Conservation (phyloP, 2,113 vertebrate species). For the Paradisaea rubra region DNA sequence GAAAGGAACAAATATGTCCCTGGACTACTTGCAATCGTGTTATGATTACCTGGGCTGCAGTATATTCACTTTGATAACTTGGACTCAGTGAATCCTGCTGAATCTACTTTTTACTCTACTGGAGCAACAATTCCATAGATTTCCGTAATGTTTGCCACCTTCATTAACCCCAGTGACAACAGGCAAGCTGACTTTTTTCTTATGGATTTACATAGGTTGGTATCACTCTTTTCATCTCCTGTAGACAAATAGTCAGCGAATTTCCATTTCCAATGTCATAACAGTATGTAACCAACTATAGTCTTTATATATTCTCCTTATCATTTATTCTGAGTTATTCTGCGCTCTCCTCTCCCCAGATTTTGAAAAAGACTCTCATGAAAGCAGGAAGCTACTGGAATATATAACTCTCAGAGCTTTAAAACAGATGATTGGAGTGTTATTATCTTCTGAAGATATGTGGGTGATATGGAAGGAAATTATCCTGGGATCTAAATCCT, state of each 20-base stretch:
- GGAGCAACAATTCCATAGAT: not conserved
- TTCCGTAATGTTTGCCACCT: not conserved
- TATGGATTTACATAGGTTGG: not conserved
- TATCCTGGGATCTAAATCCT: not conserved
- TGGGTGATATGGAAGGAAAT: not conserved
- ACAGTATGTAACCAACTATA: not conserved
- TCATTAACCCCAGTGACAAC: not conserved
- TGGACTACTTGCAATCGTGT: not conserved
- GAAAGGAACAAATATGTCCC: not conserved
- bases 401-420: not conserved
- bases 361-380: not conserved
- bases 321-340: not conserved
- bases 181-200: not conserved
- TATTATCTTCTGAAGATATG: not conserved
- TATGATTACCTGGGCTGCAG: not conserved
- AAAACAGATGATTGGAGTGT: not conserved
- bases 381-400: not conserved
- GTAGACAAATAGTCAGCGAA: not conserved
- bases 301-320: not conserved
- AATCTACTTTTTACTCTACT: not conserved
- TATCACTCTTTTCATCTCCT: not conserved
- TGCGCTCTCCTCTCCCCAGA: not conserved
- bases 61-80: not conserved
- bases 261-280: not conserved
- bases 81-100: not conserved